Evolutionary conservation across 2,113 vertebrate genomes (phyloP).

Genomic region (Apteryx owenii): DNA sequence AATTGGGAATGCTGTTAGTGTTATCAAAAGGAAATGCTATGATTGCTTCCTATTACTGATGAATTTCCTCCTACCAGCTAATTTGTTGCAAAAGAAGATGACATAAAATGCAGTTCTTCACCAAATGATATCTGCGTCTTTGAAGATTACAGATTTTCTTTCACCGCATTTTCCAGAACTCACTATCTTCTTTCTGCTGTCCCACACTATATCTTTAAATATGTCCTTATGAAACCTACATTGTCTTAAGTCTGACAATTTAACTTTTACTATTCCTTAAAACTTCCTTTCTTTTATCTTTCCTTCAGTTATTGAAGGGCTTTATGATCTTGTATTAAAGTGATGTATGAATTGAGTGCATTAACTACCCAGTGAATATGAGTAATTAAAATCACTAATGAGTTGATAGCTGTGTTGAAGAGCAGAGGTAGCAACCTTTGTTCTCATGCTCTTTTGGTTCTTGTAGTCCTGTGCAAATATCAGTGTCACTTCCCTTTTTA

Average conservation of each 20-base stretch:
- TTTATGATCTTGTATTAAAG: neutral
- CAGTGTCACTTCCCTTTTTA: neutral
- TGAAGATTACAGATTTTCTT: neutral
- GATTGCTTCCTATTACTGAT: neutral
- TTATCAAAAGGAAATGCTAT: neutral
- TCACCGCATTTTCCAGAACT: neutral
- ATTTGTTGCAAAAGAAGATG: neutral
- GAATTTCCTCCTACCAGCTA: neutral
- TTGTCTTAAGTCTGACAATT: neutral
- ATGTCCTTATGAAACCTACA: neutral
- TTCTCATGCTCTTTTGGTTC: neutral
- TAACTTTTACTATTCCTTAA: neutral
- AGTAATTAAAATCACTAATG: conserved; percentile 1
- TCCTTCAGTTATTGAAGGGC: neutral
- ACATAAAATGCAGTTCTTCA: neutral
- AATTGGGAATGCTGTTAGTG: neutral
- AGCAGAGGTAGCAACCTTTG: neutral
- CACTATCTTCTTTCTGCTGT: neutral
- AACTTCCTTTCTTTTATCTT: neutral
- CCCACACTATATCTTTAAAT: neutral
- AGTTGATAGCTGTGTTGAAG: neutral
- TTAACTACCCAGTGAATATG: neutral
- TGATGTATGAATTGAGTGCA: neutral
- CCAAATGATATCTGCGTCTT: neutral
- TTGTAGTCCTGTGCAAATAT: neutral